phyloP scores from a whole-genome alignment of 2,888 invertebrate genomes.

The Ormyrus labotus region DNA sequence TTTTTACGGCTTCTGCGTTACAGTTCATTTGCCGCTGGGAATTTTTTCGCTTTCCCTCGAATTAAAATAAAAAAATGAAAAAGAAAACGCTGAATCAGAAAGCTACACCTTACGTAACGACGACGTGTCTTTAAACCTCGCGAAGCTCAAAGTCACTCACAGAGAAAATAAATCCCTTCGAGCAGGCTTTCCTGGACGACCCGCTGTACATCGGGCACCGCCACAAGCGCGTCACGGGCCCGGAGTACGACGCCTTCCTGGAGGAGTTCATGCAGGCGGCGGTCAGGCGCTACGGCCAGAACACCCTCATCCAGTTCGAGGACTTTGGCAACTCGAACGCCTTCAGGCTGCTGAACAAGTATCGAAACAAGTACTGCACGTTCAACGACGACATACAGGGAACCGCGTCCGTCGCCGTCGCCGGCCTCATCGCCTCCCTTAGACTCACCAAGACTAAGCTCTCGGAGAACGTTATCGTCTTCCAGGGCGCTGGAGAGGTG shows the following conservation, averaged over 20 bases:
- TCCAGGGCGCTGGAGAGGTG: slow-evolving; percentile 98
- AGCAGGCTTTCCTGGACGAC: slow-evolving; percentile 88
- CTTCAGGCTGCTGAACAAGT: slow-evolving; percentile 93
- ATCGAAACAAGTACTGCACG: slow-evolving; percentile 92
- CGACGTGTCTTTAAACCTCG: no score
- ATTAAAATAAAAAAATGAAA: no score
- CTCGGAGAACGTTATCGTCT: slow-evolving; percentile 90
- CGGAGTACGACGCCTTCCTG: slow-evolving; percentile 92
- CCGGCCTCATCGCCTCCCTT: slow-evolving; percentile 92
- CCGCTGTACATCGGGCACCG: slow-evolving; percentile 96
- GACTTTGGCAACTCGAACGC: slow-evolving; percentile 99
- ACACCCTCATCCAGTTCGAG: slow-evolving; percentile 95
- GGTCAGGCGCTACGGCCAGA: slow-evolving; percentile 89
- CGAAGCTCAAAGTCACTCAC: no score
- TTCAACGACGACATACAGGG: slow-evolving; percentile 99
- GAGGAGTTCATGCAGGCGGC: slow-evolving; percentile 98
- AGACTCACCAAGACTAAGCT: slow-evolving; percentile 89
- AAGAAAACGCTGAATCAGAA: no score
- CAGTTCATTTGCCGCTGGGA: no score
- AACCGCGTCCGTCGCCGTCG: slow-evolving; percentile 96
- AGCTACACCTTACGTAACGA: no score
- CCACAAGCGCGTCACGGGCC: slow-evolving; percentile 89
- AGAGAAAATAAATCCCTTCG: no score
- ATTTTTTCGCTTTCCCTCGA: no score
- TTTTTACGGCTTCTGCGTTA: no score